Percentiles rank a stretch among this genome's conserved stretches.
phyloP scores from a whole-genome alignment of 2,888 invertebrate species.

The Hermodice carunculata region DNA sequence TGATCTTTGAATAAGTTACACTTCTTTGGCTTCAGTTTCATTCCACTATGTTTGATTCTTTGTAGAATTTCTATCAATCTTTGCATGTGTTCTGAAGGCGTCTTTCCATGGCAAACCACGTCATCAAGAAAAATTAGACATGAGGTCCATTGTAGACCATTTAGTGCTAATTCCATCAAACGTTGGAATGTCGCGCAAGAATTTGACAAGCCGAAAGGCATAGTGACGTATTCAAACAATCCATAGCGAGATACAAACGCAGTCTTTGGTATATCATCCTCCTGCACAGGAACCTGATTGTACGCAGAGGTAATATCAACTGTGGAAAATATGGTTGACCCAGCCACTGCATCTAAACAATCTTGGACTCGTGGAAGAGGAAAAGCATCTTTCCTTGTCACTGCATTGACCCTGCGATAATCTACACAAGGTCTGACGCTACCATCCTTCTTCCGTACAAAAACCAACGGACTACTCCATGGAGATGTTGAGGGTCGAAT shows the following conservation, averaged over 20 bases:
- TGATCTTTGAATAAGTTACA: constrained; percentile 21
- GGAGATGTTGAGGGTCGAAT: background rate
- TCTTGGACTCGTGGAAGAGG: constrained; percentile 33
- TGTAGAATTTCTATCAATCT: constrained; percentile 27
- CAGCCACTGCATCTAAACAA: constrained; percentile 19
- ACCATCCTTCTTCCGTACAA: constrained; percentile 16
- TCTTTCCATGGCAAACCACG: constrained; percentile 24
- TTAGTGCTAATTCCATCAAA: constrained; percentile 1
- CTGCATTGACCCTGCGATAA: constrained; percentile 33
- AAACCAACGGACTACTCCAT: background rate
- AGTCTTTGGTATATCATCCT: constrained; percentile 11
- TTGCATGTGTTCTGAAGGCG: constrained; percentile 24
- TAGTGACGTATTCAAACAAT: background rate
- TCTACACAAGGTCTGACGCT: constrained; percentile 35
- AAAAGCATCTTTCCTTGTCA: constrained; percentile 17
- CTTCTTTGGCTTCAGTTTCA: constrained; percentile 27
- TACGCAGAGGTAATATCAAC: constrained; percentile 28
- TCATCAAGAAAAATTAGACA: constrained; percentile 36
- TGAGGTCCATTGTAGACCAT: background rate
- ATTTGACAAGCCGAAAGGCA: constrained; percentile 11
- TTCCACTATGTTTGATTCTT: constrained; percentile 11
- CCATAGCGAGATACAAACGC: constrained; percentile 13
- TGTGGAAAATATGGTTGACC: constrained; percentile 33
- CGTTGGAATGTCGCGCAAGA: constrained; percentile 9
- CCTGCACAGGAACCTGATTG: constrained; percentile 7